phyloP scores from a whole-genome alignment of 1,140 invertebrate species.

The Cecropterus lyciades region DNA sequence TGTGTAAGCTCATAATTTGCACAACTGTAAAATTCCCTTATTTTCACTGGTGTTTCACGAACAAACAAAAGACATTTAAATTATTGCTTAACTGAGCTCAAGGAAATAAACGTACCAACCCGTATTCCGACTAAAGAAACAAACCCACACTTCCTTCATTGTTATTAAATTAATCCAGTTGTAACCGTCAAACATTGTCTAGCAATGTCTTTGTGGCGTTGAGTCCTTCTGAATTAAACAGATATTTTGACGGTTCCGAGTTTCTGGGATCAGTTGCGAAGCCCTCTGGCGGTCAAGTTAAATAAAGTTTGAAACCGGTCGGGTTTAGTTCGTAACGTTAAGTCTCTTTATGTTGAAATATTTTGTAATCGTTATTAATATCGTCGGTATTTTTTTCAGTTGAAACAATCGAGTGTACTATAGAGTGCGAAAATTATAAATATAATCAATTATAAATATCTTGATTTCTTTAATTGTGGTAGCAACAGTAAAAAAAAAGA shows the following conservation, averaged over 20 bases:
- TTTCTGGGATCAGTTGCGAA: background rate
- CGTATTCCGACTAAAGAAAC: background rate
- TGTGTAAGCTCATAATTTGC: no score
- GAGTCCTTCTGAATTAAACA: background rate
- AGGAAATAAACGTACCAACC: background rate
- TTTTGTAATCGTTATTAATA: no score
- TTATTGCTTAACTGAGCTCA: no score
- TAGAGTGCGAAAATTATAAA: no score
- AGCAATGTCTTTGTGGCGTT: background rate
- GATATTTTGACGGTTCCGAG: background rate
- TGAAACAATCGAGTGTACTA: no score
- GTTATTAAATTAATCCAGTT: background rate
- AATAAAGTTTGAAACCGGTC: background rate
- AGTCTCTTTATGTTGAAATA: background rate
- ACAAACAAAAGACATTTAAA: no score
- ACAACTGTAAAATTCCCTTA: no score
- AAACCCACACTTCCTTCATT: background rate
- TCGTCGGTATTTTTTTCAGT: background rate
- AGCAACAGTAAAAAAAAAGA: no score
- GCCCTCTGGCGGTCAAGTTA: slow-evolving; percentile 1
- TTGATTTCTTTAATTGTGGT: no score
- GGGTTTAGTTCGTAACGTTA: background rate
- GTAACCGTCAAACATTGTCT: background rate
- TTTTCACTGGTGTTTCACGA: no score
- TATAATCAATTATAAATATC: no score